Conservation (phyloP, 2,113 vertebrate species). For the Vimba vimba region DNA sequence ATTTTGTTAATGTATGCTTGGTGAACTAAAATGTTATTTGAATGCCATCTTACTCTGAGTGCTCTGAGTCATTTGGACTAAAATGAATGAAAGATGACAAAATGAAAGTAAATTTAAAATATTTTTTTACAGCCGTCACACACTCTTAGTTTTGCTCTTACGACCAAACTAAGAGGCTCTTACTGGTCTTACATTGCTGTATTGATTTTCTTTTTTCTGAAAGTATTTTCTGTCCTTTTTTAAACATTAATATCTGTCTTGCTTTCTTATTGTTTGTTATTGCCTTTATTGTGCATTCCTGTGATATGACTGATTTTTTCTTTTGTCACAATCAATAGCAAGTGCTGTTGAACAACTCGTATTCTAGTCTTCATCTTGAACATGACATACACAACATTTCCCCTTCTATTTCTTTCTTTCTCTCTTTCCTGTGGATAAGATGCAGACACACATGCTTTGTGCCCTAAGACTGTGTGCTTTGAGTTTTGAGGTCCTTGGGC, state of each 20-base stretch:
- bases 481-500: constrained; percentile 56
- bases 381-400: background rate
- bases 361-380: background rate
- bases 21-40: background rate
- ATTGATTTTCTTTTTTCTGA: constrained; percentile 20
- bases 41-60: background rate
- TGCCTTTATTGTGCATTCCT: constrained; percentile 10
- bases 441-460: constrained; percentile 2
- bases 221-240: constrained; percentile 22
- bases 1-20: background rate
- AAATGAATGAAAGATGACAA: constrained; percentile 3
- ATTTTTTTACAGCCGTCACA: background rate
- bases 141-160: background rate
- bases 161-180: constrained; percentile 1
- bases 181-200: background rate
- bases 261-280: constrained; percentile 2
- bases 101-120: background rate
- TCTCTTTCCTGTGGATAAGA: too few species aligned
- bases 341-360: background rate
- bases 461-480: constrained; percentile 21
- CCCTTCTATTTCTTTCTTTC: background rate
- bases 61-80: background rate
- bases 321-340: constrained; percentile 24
- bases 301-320: background rate
- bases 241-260: constrained; percentile 33